Percentiles rank a stretch among this genome's conserved stretches.
Conservation (phyloP, 1,140 invertebrate genomes). For the Aphelinus certus region DNA sequence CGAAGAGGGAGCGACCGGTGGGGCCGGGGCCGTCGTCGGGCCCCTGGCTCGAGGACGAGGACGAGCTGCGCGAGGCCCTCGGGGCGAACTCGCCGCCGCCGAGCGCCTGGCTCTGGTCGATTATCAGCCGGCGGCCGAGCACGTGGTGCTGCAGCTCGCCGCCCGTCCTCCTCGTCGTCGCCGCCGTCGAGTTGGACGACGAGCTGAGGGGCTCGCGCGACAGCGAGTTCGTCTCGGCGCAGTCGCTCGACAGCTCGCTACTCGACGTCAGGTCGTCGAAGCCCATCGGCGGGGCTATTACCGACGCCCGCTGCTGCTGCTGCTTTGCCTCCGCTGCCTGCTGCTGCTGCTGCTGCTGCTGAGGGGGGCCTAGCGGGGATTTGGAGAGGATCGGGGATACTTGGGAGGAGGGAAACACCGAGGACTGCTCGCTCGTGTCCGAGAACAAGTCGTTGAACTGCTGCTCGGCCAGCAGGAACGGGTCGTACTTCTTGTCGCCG, state of each 20-base stretch:
- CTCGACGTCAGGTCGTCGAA: conserved; percentile 57
- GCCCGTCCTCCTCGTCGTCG: conserved; percentile 41
- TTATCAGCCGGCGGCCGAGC: conserved; percentile 53
- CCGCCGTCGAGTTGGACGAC: conserved; percentile 45
- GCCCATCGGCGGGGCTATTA: conserved; percentile 61
- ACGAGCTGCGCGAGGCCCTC: conserved; percentile 22
- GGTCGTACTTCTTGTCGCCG: conserved; percentile 70
- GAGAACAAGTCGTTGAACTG: conserved; percentile 75
- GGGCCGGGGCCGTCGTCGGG: no score
- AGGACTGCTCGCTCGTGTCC: conserved; percentile 56
- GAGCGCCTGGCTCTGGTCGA: conserved; percentile 56
- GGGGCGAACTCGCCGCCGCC: conserved; percentile 40
- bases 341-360: not conserved
- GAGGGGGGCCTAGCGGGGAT: not conserved
- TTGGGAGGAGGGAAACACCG: conserved; percentile 51
- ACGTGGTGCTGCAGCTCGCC: conserved; percentile 39
- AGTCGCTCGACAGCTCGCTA: conserved; percentile 57
- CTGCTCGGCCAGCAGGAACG: conserved; percentile 74
- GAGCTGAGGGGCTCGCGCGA: conserved; percentile 44
- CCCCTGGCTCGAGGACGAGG: conserved; percentile 5
- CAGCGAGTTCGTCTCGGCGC: conserved; percentile 56
- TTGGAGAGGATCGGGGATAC: conserved; percentile 1
- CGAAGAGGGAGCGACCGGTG: not conserved
- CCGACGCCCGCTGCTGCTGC: conserved; percentile 53
- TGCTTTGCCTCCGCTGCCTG: conserved; percentile 6